Evolutionary conservation across 2,888 invertebrate genomes (phyloP).

Genomic region (Tiliacea aurago): DNA sequence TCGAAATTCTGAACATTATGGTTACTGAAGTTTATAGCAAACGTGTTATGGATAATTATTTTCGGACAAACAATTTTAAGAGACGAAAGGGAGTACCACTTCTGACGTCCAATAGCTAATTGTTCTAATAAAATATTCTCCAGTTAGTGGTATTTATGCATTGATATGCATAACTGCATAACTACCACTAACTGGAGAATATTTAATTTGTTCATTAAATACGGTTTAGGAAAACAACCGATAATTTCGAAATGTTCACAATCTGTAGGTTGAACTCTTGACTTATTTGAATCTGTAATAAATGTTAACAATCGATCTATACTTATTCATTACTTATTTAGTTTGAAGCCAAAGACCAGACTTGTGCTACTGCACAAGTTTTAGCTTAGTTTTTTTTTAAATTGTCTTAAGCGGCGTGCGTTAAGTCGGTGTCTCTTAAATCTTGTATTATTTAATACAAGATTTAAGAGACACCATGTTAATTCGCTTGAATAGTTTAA

Average conservation of each 20-base stretch:
- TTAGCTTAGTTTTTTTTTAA: background rate
- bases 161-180: slow-evolving; percentile 7
- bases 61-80: no score
- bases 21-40: no score
- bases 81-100: no score
- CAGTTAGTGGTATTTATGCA: no score
- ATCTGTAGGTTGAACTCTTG: background rate
- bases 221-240: background rate
- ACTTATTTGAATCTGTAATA: background rate
- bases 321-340: no score
- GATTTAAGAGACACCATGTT: background rate
- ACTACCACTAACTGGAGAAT: background rate
- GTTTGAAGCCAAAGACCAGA: background rate
- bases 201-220: slow-evolving; percentile 6
- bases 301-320: background rate
- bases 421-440: no score
- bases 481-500: background rate
- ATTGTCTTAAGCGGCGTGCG: background rate
- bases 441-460: no score
- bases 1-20: no score
- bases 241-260: background rate
- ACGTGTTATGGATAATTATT: no score
- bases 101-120: slow-evolving; percentile 7
- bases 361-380: no score
- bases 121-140: slow-evolving; percentile 3